phyloP scores from a whole-genome alignment of 2,113 vertebrate genomes.

The cattle (Bos taurus) region ARS-UCD2.0 NC_037342.1:41211001-41211500 shows the following conservation, averaged over 20 bases:
- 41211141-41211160: constrained; percentile 37
- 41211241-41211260: not conserved
- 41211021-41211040: constrained; percentile 55
- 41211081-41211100: constrained; percentile 51
- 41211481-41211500: not conserved
- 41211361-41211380: not conserved
- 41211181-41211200: constrained; percentile 54
- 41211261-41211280: not conserved
- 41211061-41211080: constrained; percentile 21
- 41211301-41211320: not conserved
- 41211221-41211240: not conserved
- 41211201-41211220: constrained; percentile 37
- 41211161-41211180: constrained; percentile 38
- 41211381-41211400: not conserved
- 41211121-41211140: constrained; percentile 23
- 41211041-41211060: constrained; percentile 59
- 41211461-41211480: not conserved
- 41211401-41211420: not conserved
- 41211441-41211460: not conserved
- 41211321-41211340: not conserved
- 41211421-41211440: not conserved
- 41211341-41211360: not conserved
- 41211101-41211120: constrained; percentile 55
- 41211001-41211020: constrained; percentile 45
- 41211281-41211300: not conserved